phyloP scores from a whole-genome alignment of 1,140 invertebrate genomes.

The Phenacoccus solenopsis region DNA sequence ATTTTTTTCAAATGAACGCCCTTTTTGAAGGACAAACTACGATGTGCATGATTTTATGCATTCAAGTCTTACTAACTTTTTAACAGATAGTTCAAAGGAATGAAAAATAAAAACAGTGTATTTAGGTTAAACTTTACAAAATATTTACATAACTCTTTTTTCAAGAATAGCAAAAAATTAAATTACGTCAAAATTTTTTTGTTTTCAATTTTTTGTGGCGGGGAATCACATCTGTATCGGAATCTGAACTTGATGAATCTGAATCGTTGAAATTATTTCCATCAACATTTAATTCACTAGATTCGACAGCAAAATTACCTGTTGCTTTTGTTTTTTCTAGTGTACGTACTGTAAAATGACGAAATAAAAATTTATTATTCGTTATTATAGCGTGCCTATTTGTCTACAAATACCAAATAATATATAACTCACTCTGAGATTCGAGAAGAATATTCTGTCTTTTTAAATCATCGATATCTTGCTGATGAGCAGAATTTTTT shows the following conservation, averaged over 20 bases:
- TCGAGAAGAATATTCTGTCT: slow-evolving; percentile 80
- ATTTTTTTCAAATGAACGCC: too few relatives aligned
- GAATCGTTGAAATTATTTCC: slow-evolving; percentile 35
- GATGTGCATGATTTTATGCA: too few relatives aligned
- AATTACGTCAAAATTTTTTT: neutral
- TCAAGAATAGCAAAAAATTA: too few relatives aligned
- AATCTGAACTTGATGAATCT: slow-evolving; percentile 34
- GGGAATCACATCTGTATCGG: neutral
- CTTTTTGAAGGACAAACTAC: too few relatives aligned
- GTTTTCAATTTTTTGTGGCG: slow-evolving; percentile 4
- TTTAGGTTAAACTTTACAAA: too few relatives aligned
- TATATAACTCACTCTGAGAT: slow-evolving; percentile 61
- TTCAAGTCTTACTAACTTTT: too few relatives aligned
- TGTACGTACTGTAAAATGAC: slow-evolving; percentile 43
- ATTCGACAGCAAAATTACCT: slow-evolving; percentile 46
- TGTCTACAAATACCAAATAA: neutral
- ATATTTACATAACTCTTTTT: too few relatives aligned
- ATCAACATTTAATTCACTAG: slow-evolving; percentile 36
- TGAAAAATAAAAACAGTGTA: too few relatives aligned
- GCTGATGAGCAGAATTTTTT: slow-evolving; percentile 82
- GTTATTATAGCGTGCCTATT: too few relatives aligned
- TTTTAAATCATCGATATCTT: slow-evolving; percentile 89
- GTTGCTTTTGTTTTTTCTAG: slow-evolving; percentile 56
- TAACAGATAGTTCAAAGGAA: too few relatives aligned
- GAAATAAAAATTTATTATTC: too few relatives aligned